Evolutionary conservation across 2,888 invertebrate species (phyloP).

Genomic region (Rutpela maculata): DNA sequence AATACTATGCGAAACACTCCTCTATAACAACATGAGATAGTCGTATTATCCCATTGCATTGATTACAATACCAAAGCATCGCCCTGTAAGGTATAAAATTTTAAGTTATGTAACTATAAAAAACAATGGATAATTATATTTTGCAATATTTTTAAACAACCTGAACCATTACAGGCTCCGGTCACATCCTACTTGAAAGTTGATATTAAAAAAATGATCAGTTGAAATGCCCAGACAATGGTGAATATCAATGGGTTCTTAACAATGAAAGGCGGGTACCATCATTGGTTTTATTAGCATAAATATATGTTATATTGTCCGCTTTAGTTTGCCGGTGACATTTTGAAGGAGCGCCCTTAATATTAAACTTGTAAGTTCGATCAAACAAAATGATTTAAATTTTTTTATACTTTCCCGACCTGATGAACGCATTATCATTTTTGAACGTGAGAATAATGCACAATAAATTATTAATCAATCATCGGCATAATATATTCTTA

Average conservation of each 20-base stretch:
- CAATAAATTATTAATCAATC: constrained; percentile 41
- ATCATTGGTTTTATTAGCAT: constrained; percentile 67
- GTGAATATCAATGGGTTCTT: constrained; percentile 68
- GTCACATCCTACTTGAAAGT: constrained; percentile 38
- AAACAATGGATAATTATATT: constrained; percentile 42
- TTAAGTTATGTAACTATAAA: constrained; percentile 30
- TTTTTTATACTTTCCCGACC: constrained; percentile 45
- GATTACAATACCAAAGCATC: not conserved
- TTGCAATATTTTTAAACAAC: constrained; percentile 37
- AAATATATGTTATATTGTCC: constrained; percentile 68
- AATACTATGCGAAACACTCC: too few relatives aligned
- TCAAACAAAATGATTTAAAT: constrained; percentile 49
- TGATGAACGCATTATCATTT: constrained; percentile 16
- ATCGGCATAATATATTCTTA: constrained; percentile 28
- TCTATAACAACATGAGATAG: not conserved
- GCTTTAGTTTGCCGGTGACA: constrained; percentile 55
- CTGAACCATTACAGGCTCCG: constrained; percentile 20
- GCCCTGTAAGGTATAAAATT: constrained; percentile 8
- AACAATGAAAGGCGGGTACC: constrained; percentile 69
- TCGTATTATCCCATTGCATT: not conserved
- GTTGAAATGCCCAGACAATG: constrained; percentile 65
- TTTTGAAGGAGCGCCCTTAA: constrained; percentile 53
- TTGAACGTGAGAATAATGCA: constrained; percentile 32
- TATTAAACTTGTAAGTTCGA: constrained; percentile 50
- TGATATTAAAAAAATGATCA: constrained; percentile 55